Conservation (phyloP, 2,797 vertebrate species). For the Spea hammondii region DNA sequence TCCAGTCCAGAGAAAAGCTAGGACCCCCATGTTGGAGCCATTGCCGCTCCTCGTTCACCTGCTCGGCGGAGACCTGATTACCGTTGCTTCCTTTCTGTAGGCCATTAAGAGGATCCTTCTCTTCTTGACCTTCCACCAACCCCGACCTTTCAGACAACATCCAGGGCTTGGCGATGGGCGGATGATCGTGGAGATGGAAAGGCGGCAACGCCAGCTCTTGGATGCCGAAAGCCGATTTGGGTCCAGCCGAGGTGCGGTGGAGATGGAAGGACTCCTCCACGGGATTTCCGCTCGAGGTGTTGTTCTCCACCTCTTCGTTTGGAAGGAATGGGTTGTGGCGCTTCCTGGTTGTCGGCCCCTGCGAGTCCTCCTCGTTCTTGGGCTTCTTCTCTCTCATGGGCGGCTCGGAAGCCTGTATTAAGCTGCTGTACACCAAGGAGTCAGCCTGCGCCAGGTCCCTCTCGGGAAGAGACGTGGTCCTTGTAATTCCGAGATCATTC, state of each 20-base stretch:
- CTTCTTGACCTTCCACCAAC: constrained; percentile 69
- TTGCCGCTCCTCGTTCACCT: constrained; percentile 72
- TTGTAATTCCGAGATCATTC: constrained; percentile 78
- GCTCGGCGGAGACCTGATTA: constrained; percentile 60
- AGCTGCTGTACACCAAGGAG: constrained; percentile 83
- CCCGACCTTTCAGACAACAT: constrained; percentile 60
- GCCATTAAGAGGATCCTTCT: constrained; percentile 60
- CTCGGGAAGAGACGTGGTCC: constrained; percentile 81
- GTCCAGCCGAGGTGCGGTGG: constrained; percentile 64
- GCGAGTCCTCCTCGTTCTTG: constrained; percentile 58
- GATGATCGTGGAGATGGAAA: constrained; percentile 63
- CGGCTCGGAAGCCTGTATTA: constrained; percentile 69
- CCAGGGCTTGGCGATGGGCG: constrained; percentile 68
- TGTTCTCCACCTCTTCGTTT: constrained; percentile 73
- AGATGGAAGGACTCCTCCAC: constrained; percentile 79
- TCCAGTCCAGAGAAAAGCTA: constrained; percentile 88
- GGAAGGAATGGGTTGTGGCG: constrained; percentile 89
- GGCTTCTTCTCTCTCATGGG: constrained; percentile 63
- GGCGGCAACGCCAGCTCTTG: constrained; percentile 64
- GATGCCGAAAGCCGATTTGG: constrained; percentile 65
- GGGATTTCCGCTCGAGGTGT: constrained; percentile 58
- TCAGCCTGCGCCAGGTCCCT: constrained; percentile 84
- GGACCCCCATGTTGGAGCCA: constrained; percentile 76
- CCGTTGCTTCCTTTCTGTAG: constrained; percentile 55
- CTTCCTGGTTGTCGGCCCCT: constrained; percentile 58